phyloP scores from a whole-genome alignment of 2,888 invertebrate genomes.

The Caenorhabditis drosophilae region DNA sequence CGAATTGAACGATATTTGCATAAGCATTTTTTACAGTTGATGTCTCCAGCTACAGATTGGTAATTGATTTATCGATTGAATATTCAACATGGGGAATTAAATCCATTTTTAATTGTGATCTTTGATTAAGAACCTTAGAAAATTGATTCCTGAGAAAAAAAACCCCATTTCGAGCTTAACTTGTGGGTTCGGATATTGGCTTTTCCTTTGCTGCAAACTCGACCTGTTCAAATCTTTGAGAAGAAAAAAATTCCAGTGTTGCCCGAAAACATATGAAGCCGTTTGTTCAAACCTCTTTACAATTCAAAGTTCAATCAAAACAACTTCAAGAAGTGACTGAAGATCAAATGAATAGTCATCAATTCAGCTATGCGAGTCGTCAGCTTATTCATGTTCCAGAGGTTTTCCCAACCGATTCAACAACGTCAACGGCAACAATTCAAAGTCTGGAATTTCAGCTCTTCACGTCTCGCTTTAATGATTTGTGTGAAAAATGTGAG shows the following conservation, averaged over 20 bases:
- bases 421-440: neutral
- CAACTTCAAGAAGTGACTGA: conserved; percentile 66
- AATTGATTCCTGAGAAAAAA: too few species aligned
- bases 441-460: conserved; percentile 32
- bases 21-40: conserved; percentile 62
- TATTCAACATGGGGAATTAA: too few species aligned
- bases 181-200: too few species aligned
- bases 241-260: conserved; percentile 43
- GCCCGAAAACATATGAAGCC: conserved; percentile 68
- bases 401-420: conserved; percentile 8
- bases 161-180: too few species aligned
- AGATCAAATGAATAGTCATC: conserved; percentile 55
- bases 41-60: conserved; percentile 46
- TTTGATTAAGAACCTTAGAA: too few species aligned
- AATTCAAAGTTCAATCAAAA: conserved; percentile 64
- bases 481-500: conserved; percentile 31
- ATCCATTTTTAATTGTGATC: too few species aligned
- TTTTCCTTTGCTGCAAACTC: too few species aligned
- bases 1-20: conserved; percentile 62
- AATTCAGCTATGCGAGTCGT: conserved; percentile 48
- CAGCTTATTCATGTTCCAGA: conserved; percentile 50
- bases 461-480: conserved; percentile 34
- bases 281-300: conserved; percentile 66
- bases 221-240: neutral
- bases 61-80: conserved; percentile 32